Conservation (phyloP, 2,888 invertebrate genomes). For the Fragum whitleyi region DNA sequence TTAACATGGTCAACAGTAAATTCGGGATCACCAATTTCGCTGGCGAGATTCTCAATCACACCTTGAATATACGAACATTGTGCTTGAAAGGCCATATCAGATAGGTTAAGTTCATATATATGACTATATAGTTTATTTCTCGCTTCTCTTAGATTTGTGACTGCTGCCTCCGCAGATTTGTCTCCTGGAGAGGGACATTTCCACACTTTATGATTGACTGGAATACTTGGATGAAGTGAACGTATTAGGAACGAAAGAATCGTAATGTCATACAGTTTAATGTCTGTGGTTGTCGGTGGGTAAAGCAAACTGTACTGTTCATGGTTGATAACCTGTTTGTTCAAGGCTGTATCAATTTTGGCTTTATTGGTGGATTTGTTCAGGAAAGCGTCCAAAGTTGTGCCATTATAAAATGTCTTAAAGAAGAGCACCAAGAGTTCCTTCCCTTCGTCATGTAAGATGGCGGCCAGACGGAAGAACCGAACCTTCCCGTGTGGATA, state of each 20-base stretch:
- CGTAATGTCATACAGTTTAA: slow-evolving; percentile 8
- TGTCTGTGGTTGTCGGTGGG: background rate
- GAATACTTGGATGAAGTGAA: background rate
- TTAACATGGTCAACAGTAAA: background rate
- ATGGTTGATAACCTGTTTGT: background rate
- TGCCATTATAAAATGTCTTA: background rate
- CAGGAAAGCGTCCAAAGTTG: slow-evolving; percentile 8
- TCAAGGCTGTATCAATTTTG: background rate
- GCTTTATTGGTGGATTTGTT: background rate
- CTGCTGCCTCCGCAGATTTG: slow-evolving; percentile 15
- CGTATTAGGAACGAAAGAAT: slow-evolving; percentile 6
- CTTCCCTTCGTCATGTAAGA: slow-evolving; percentile 15
- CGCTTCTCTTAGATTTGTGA: background rate
- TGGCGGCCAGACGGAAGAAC: slow-evolving; percentile 12
- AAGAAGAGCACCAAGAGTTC: slow-evolving; percentile 2
- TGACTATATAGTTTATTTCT: slow-evolving; percentile 9
- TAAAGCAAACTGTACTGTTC: slow-evolving; percentile 8
- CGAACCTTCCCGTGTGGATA: slow-evolving; percentile 5
- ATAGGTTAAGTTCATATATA: slow-evolving; percentile 2
- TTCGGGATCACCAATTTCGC: background rate
- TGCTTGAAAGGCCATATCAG: slow-evolving; percentile 2
- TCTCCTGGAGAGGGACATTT: background rate
- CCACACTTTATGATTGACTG: slow-evolving; percentile 6
- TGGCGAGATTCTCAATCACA: background rate
- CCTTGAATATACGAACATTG: background rate